Evolutionary conservation across 2,113 vertebrate species (phyloP), one percentile per base, ranked within the genome.

Genomic region (Cervus canadensis): DNA sequence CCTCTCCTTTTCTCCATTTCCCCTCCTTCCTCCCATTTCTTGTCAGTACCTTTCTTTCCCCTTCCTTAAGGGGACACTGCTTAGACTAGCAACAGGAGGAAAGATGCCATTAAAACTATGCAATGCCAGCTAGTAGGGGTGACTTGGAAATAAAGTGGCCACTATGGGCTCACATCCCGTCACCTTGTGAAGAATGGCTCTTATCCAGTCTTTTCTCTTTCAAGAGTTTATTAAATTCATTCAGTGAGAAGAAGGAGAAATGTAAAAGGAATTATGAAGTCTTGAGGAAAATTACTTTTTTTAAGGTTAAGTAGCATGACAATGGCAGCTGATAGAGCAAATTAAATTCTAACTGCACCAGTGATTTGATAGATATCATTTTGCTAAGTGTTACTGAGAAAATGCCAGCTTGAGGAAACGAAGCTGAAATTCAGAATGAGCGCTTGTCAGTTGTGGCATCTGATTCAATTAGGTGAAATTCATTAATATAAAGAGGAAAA

Each of bases 241-340:
- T 96, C 78, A 93, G n/a, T 84, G 62, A 96, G 90, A 96, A 94
- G 87, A 57, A 86, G 94, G 97, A 98, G 82, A 26, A 92, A 98
- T 92, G 64, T 91, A 96, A 98, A 98, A 98, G 92, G 67, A 98
- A 98, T 93, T 97, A 97, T 52, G 82, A 98, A 98, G 89, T 95
- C 94, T 84, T 91, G 88, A 98, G 91, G 91, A 97, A 98, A 98
- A 99, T 98, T 94, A 96, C 92, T 57, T 98, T 96, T 95, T 94
- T 81, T 92, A 96, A 96, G 97, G 97, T 96, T 98, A 99, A 98
- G 96, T 94, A 98, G 94, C 97, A 98, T 0, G 0, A 98, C 96
- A 98, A 98, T 93, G 98, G 96, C 87, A 98, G 98, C 89, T 98
- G 98, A 98, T 94, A 95, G 98, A 98, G 96, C 96, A 98, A 98